Conservation (phyloP, 2,113 vertebrate genomes). For the Malurus alboscapulatus region DNA sequence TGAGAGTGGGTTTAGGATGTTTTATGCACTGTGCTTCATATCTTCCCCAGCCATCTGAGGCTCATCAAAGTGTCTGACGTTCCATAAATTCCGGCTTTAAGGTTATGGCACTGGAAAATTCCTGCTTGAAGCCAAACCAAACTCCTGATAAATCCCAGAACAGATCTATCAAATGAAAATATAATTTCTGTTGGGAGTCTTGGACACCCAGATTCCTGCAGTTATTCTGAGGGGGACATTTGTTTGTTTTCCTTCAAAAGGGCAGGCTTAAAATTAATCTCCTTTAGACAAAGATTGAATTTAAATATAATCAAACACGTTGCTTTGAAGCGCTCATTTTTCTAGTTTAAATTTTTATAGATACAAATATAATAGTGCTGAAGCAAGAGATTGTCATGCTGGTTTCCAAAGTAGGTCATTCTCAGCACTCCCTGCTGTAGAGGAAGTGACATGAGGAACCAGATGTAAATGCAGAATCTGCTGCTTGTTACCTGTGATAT, state of each 20-base stretch:
- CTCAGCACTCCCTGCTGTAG: neutral
- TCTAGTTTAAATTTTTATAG: conserved; percentile 36
- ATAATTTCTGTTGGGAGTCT: neutral
- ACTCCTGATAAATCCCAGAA: neutral
- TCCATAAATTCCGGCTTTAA: neutral
- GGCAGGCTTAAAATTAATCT: conserved; percentile 33
- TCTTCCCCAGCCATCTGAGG: neutral
- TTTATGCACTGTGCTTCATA: neutral
- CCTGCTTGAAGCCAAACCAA: neutral
- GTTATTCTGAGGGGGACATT: neutral
- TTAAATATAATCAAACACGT: conserved; percentile 24
- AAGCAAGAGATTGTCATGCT: neutral
- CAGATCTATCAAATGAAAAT: neutral
- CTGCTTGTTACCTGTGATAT: neutral
- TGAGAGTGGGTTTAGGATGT: neutral
- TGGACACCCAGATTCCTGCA: neutral
- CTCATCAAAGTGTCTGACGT: neutral
- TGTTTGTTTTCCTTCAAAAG: conserved; percentile 7
- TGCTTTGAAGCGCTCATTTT: conserved; percentile 25
- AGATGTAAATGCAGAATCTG: neutral
- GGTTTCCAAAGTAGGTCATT: neutral
- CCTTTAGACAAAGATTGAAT: conserved; percentile 24
- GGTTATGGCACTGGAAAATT: neutral
- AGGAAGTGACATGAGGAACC: neutral
- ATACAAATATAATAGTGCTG: neutral